These are phyloP conservation scores for Dasysyrphus tricinctus DNA, from an alignment of 2,888 invertebrate genomes.

Conservation along the genomic window DNA sequence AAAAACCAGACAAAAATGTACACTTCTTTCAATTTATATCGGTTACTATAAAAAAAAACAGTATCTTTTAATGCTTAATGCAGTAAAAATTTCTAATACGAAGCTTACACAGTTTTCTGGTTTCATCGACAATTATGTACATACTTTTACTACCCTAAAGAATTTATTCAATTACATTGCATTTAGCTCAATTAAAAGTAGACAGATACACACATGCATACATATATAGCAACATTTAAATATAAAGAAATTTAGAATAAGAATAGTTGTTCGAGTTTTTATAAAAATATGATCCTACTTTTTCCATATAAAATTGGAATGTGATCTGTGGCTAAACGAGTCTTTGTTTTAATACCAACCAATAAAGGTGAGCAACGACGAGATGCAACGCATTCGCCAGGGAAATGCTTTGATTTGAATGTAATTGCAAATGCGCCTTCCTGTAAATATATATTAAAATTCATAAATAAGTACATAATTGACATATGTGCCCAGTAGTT, in stretches of 20 bases:
- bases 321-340: constrained; percentile 96
- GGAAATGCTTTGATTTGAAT: constrained; percentile 98
- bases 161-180: constrained; percentile 23
- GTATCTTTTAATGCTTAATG: no score
- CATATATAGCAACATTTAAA: background rate
- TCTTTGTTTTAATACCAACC: constrained; percentile 98
- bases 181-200: background rate
- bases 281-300: constrained; percentile 86
- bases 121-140: background rate
- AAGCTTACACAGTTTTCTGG: background rate
- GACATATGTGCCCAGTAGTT: background rate
- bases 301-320: constrained; percentile 98
- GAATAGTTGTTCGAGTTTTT: background rate
- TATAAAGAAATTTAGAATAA: background rate
- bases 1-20: no score
- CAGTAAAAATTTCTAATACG: no score
- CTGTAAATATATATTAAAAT: constrained; percentile 83
- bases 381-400: constrained; percentile 98
- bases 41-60: no score
- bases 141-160: background rate
- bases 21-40: no score
- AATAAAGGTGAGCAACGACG: constrained; percentile 97
- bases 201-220: background rate
- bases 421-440: constrained; percentile 99
- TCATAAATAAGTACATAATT: background rate